Evolutionary conservation across 53 echinoderm and acorn worm genomes (phyloP).

Genomic region (Paelopatides confundens): DNA sequence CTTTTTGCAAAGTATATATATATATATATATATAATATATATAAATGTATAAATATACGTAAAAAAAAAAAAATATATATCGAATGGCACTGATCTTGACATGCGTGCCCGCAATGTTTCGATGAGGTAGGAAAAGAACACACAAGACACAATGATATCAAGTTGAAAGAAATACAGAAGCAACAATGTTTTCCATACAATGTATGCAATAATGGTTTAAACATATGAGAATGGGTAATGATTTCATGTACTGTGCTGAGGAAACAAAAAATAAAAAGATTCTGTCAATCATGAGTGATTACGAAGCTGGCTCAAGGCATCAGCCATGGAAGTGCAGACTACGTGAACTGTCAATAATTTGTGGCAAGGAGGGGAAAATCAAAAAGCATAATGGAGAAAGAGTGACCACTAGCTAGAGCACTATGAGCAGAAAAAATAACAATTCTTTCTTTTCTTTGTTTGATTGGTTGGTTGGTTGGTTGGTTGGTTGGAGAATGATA

Average conservation of each 20-base stretch:
- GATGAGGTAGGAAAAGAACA: constrained; percentile 50
- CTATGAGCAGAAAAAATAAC: constrained; percentile 30
- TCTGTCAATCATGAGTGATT: constrained; percentile 53
- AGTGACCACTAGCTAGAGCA: constrained; percentile 41
- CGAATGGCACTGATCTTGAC: constrained; percentile 21
- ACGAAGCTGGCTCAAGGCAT: constrained; percentile 47
- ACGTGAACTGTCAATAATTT: constrained; percentile 44
- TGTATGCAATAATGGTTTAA: constrained; percentile 56
- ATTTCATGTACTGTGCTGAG: constrained; percentile 55
- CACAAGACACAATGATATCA: constrained; percentile 52
- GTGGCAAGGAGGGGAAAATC: constrained; percentile 52
- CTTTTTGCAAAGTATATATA: constrained; percentile 22
- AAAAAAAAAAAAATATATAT: neutral
- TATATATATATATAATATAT: constrained; percentile 8
- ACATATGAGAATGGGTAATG: constrained; percentile 61
- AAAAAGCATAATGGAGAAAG: constrained; percentile 41
- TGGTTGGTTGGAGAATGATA: constrained; percentile 31
- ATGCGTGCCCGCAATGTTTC: constrained; percentile 52
- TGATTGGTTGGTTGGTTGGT: constrained; percentile 11
- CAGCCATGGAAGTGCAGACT: constrained; percentile 53
- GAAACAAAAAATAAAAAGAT: constrained; percentile 39
- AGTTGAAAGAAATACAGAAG: constrained; percentile 47
- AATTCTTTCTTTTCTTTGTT: constrained; percentile 3
- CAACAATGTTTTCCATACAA: constrained; percentile 60
- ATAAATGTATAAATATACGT: neutral